Percentiles rank a stretch among this genome's conserved stretches.
Conservation (phyloP, 2,888 invertebrate genomes). For the Leucophora obtusa region DNA sequence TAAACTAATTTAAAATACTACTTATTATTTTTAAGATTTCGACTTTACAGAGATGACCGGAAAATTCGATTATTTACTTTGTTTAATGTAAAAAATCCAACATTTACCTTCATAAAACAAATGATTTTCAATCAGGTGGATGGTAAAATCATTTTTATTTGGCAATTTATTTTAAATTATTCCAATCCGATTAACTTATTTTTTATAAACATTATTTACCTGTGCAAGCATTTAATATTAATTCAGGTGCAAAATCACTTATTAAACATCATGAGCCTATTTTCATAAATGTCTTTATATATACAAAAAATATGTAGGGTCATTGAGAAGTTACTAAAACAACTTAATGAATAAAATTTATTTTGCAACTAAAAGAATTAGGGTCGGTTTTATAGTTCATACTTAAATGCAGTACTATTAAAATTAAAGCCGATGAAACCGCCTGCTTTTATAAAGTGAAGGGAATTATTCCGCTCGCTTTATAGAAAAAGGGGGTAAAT, state of each 20-base stretch:
- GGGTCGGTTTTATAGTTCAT: no score
- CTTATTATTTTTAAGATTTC: no score
- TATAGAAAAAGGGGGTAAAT: no score
- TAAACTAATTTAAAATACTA: no score
- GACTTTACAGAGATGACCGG: no score
- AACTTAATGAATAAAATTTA: neutral
- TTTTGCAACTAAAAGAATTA: no score
- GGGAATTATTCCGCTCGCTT: no score
- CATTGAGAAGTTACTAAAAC: neutral
- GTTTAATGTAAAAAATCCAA: neutral
- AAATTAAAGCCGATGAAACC: no score
- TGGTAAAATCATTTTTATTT: neutral
- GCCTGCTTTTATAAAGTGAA: no score
- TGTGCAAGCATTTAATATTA: slow-evolving; percentile 24
- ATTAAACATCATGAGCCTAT: slow-evolving; percentile 13
- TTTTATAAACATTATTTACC: slow-evolving; percentile 15
- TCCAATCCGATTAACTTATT: slow-evolving; percentile 43
- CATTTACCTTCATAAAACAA: neutral
- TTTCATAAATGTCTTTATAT: neutral
- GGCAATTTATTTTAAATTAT: slow-evolving; percentile 10
- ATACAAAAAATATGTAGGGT: neutral
- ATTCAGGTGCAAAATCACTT: slow-evolving; percentile 32
- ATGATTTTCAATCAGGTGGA: neutral
- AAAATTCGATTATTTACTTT: no score
- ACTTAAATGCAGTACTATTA: no score